Percentiles rank a stretch among this genome's conserved stretches.
Conservation (phyloP, 1,140 invertebrate genomes). For the Cotesia chilonis region DNA sequence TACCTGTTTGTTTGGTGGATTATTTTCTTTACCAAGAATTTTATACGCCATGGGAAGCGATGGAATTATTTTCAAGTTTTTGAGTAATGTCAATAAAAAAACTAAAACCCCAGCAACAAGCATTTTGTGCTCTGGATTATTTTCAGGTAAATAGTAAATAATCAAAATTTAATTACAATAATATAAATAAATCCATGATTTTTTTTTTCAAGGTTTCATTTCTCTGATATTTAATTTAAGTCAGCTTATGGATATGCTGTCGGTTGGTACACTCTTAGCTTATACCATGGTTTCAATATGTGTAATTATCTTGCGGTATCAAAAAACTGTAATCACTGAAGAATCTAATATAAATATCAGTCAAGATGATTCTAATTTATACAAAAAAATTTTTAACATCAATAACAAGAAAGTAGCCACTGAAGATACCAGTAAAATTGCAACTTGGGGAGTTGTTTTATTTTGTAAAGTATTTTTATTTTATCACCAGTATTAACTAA, state of each 20-base stretch:
- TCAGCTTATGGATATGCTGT: constrained; percentile 94
- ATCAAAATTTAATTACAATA: background rate
- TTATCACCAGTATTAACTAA: constrained; percentile 51
- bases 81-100: constrained; percentile 74
- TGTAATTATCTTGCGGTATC: constrained; percentile 77
- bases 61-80: constrained; percentile 81
- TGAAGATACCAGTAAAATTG: constrained; percentile 67
- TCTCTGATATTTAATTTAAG: constrained; percentile 87
- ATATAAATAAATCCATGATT: too few relatives aligned
- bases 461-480: constrained; percentile 62
- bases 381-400: constrained; percentile 68
- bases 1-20: constrained; percentile 83
- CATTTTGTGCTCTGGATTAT: constrained; percentile 81
- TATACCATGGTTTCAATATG: constrained; percentile 92
- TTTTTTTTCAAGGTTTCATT: constrained; percentile 74
- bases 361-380: constrained; percentile 46
- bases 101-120: constrained; percentile 86
- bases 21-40: constrained; percentile 89
- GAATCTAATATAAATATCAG: constrained; percentile 30
- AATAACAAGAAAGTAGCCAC: constrained; percentile 69
- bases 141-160: constrained; percentile 62
- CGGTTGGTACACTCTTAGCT: constrained; percentile 91
- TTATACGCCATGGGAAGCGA: constrained; percentile 92
- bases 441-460: constrained; percentile 68
- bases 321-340: constrained; percentile 39